Percentiles rank a stretch among this genome's conserved stretches.
Conservation (phyloP, 2,888 invertebrate genomes). For the Protodeltote pygarga region DNA sequence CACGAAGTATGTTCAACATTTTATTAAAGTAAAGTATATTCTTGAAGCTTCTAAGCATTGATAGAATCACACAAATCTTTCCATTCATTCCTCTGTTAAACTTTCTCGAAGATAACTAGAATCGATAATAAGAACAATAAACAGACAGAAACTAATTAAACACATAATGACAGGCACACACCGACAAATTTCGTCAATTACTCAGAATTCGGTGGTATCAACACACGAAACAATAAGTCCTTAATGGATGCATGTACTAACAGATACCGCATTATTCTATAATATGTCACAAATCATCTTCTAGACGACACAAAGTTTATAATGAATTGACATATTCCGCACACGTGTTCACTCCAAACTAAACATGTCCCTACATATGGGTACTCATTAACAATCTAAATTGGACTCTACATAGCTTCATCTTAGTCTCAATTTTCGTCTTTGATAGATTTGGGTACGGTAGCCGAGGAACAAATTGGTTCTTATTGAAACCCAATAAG, state of each 20-base stretch:
- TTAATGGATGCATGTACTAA: conserved; percentile 74
- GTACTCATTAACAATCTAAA: conserved; percentile 34
- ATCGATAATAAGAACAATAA: conserved; percentile 61
- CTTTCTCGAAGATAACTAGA: conserved; percentile 49
- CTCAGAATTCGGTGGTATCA: conserved; percentile 67
- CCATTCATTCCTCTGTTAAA: conserved; percentile 32
- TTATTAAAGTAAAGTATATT: neutral
- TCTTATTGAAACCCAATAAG: conserved; percentile 56
- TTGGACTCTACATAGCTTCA: conserved; percentile 37
- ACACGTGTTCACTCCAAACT: conserved; percentile 73
- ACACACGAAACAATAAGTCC: conserved; percentile 75
- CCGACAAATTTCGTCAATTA: conserved; percentile 76
- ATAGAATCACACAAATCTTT: conserved; percentile 33
- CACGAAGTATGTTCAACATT: neutral
- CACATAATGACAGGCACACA: conserved; percentile 60
- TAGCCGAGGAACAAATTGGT: conserved; percentile 50
- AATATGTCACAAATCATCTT: conserved; percentile 86
- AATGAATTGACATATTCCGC: conserved; percentile 86
- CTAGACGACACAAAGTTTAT: conserved; percentile 82
- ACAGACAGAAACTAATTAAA: conserved; percentile 68
- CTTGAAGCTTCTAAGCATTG: conserved; percentile 17
- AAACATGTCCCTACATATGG: conserved; percentile 54
- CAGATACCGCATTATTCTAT: conserved; percentile 82
- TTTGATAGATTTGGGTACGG: conserved; percentile 11
- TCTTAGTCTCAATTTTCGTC: conserved; percentile 16